Percentiles rank a stretch among this genome's conserved stretches.
Conservation (phyloP, 1,140 invertebrate species). For the Rhagoletis zephyria region DNA sequence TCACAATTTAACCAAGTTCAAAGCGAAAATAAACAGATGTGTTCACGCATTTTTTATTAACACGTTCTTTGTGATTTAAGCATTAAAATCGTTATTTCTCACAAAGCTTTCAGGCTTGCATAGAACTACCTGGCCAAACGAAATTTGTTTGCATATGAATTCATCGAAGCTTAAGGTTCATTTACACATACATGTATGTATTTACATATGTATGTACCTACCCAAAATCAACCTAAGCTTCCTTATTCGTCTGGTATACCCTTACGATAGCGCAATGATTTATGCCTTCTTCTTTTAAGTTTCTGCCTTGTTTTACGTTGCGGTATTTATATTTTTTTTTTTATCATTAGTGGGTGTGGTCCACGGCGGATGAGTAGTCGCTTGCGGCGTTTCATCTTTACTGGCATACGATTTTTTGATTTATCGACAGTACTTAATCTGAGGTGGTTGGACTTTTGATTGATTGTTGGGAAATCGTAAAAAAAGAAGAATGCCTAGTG, state of each 20-base stretch:
- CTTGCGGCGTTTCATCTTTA: background rate
- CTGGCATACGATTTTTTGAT: background rate
- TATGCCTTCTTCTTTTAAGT: no score
- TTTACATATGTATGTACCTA: background rate
- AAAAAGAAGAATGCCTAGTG: background rate
- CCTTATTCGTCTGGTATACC: no score
- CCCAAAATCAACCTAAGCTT: no score
- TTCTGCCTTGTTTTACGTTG: background rate
- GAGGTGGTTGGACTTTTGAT: constrained; percentile 39
- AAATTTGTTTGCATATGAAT: no score
- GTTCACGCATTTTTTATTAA: background rate
- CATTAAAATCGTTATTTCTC: no score
- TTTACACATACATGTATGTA: background rate
- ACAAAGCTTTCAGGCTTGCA: no score
- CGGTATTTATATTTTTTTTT: background rate
- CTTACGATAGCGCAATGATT: no score
- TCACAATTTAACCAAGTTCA: constrained; percentile 31
- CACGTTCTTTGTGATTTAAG: no score
- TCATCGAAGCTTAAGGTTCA: no score
- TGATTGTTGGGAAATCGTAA: constrained; percentile 20
- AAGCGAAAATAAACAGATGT: background rate
- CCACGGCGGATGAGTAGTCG: constrained; percentile 20
- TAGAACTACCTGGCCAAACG: no score
- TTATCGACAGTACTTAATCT: constrained; percentile 17
- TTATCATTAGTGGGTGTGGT: constrained; percentile 25